Percentiles rank a stretch among this genome's conserved stretches.
phyloP scores from a whole-genome alignment of 2,888 invertebrate genomes.

The Brachyopa scutellaris region DNA sequence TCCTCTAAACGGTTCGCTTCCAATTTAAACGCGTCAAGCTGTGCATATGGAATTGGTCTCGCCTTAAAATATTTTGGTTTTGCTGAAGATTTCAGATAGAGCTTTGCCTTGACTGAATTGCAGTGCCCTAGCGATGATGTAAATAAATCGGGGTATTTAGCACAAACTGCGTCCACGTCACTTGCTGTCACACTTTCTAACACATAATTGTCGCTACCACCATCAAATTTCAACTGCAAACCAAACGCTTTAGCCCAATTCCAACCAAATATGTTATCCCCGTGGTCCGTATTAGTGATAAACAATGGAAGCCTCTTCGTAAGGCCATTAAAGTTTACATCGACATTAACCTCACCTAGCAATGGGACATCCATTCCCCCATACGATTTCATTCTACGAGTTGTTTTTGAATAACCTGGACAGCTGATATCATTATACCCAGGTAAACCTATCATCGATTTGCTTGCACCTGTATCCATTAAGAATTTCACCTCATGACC shows the following conservation, averaged over 20 bases:
- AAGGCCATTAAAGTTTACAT: constrained; percentile 6
- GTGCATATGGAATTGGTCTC: constrained; percentile 71
- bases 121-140: constrained; percentile 21
- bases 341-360: constrained; percentile 26
- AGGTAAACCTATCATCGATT: too few species aligned
- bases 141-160: constrained; percentile 22
- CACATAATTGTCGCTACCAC: not conserved
- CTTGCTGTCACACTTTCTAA: constrained; percentile 4
- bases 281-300: constrained; percentile 7
- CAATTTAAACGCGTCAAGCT: constrained; percentile 49
- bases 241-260: constrained; percentile 41
- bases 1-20: constrained; percentile 68
- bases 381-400: constrained; percentile 27
- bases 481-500: constrained; percentile 9
- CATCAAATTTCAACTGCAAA: constrained; percentile 5
- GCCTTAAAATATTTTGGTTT: constrained; percentile 70
- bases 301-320: constrained; percentile 4
- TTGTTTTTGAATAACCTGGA: constrained; percentile 9
- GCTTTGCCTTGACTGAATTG: constrained; percentile 55
- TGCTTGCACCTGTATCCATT: constrained; percentile 33
- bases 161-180: constrained; percentile 21
- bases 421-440: constrained; percentile 13
- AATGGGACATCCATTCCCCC: constrained; percentile 17
- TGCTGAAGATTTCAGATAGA: constrained; percentile 68
- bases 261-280: constrained; percentile 31